Percentiles rank a stretch among this genome's conserved stretches.
phyloP scores from a whole-genome alignment of 2,888 invertebrate species.

The Mesochorus sp. region DNA sequence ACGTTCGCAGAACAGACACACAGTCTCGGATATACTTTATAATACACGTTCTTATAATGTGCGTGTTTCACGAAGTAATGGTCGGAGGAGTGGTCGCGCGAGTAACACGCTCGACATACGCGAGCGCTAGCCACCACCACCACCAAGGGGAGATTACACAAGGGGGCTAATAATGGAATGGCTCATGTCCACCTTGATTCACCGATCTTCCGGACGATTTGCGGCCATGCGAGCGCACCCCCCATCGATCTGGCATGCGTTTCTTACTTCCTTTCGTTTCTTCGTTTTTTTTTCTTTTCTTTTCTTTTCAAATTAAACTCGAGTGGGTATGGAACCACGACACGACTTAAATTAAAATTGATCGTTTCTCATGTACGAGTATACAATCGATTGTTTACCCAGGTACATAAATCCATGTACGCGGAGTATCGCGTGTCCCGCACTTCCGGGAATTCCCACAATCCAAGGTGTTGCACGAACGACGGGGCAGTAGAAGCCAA shows the following conservation, averaged over 20 bases:
- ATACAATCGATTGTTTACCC: too few species aligned
- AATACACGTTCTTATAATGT: neutral
- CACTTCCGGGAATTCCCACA: conserved; percentile 58
- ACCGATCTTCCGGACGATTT: conserved; percentile 14
- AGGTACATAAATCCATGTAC: too few species aligned
- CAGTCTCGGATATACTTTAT: neutral
- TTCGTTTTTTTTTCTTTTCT: too few species aligned
- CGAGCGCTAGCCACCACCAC: neutral
- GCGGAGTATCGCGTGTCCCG: conserved; percentile 29
- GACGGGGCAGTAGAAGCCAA: neutral
- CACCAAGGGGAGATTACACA: conserved; percentile 33
- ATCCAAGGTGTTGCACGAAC: neutral
- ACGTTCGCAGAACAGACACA: neutral
- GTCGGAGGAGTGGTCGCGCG: conserved; percentile 9
- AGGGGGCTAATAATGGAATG: neutral
- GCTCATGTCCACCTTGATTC: conserved; percentile 42
- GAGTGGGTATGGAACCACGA: too few species aligned
- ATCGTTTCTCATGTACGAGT: too few species aligned
- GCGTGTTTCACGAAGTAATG: conserved; percentile 19
- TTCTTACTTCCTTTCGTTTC: too few species aligned
- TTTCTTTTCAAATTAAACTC: too few species aligned
- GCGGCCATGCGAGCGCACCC: neutral
- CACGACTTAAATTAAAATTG: too few species aligned
- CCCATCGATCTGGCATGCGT: neutral
- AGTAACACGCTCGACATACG: conserved; percentile 10